phyloP scores from a whole-genome alignment of 2,797 vertebrate genomes.

The Cyprinella venusta region DNA sequence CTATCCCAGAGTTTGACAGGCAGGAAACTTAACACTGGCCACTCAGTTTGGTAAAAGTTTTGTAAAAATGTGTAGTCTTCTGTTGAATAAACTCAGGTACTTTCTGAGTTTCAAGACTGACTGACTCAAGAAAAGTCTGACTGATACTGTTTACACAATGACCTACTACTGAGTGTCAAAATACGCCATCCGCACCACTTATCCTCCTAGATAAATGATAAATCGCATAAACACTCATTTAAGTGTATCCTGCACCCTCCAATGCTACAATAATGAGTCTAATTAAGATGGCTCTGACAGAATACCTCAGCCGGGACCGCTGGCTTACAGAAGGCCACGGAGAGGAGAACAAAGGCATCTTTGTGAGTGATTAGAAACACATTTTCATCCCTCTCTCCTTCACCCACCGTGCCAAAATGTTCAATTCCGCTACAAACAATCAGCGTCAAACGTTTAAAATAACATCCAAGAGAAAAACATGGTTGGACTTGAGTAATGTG shows the following conservation, averaged over 20 bases:
- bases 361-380: slow-evolving; percentile 86
- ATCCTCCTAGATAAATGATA: slow-evolving; percentile 14
- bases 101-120: slow-evolving; percentile 9
- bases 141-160: slow-evolving; percentile 36
- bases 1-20: slow-evolving; percentile 5
- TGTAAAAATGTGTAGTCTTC: background rate
- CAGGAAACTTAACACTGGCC: background rate
- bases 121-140: background rate
- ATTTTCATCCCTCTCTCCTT: slow-evolving; percentile 73
- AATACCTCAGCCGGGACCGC: slow-evolving; percentile 37
- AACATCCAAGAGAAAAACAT: slow-evolving; percentile 67
- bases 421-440: slow-evolving; percentile 71
- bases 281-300: slow-evolving; percentile 59
- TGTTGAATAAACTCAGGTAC: background rate
- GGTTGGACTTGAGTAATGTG: slow-evolving; percentile 55
- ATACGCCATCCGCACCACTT: slow-evolving; percentile 11
- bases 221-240: slow-evolving; percentile 8
- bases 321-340: slow-evolving; percentile 58
- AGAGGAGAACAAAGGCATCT: slow-evolving; percentile 83
- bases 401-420: slow-evolving; percentile 56
- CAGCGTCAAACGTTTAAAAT: slow-evolving; percentile 73
- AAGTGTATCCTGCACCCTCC: slow-evolving; percentile 22
- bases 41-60: slow-evolving; percentile 2
- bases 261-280: slow-evolving; percentile 49
- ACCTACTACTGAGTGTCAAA: slow-evolving; percentile 29